Evolutionary conservation across 1,140 invertebrate species (phyloP).

Genomic region (Tribolium castaneum): DNA sequence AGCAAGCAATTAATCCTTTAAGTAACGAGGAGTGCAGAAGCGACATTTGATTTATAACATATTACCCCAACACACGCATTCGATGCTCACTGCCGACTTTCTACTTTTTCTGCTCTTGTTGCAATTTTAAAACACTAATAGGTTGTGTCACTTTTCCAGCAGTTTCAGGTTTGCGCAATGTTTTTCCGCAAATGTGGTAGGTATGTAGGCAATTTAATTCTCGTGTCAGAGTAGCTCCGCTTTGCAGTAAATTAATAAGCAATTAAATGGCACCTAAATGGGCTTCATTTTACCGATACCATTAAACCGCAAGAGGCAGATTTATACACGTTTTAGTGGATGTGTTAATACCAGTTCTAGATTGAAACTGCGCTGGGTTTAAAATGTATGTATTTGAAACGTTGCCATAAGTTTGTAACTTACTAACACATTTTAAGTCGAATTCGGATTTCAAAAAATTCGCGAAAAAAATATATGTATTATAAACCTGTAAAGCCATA

Average conservation of each 20-base stretch:
- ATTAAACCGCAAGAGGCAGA: neutral
- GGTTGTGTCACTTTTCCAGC: neutral
- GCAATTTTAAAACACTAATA: neutral
- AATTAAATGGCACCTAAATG: conserved; percentile 18
- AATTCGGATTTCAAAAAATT: too few relatives aligned
- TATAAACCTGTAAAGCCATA: too few relatives aligned
- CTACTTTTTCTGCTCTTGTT: conserved; percentile 1
- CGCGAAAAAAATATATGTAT: too few relatives aligned
- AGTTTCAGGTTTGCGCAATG: neutral
- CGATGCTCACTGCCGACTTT: neutral
- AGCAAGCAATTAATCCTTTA: conserved; percentile 9
- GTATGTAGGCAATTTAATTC: neutral
- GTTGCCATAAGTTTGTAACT: too few relatives aligned
- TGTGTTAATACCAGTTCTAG: too few relatives aligned
- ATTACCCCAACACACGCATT: conserved; percentile 7
- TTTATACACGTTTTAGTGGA: neutral
- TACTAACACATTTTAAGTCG: too few relatives aligned
- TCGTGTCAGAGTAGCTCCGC: neutral
- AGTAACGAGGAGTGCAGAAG: conserved; percentile 7
- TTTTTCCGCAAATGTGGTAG: neutral
- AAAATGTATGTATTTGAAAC: too few relatives aligned
- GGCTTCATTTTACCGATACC: neutral
- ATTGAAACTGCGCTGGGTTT: too few relatives aligned
- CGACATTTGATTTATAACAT: conserved; percentile 27
- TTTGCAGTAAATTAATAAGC: conserved; percentile 28